These are phyloP conservation scores for Reticulitermes speratus DNA, from an alignment of 1,140 invertebrate genomes.

Conservation along the genomic window DNA sequence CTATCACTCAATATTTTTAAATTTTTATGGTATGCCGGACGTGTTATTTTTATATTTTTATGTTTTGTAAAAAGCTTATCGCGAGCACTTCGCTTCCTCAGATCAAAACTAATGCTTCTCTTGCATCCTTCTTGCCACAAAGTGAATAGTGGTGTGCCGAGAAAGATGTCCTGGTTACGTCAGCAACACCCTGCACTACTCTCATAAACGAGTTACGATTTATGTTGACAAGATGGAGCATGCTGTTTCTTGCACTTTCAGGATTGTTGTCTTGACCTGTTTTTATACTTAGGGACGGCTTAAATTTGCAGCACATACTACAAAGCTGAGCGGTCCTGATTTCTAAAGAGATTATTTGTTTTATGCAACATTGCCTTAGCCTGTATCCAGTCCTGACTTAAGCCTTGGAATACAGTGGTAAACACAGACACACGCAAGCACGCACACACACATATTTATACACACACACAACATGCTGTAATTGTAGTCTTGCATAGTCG, in stretches of 20 bases:
- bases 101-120: not conserved
- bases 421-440: too few relatives aligned
- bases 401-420: too few relatives aligned
- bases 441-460: too few relatives aligned
- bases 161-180: not conserved
- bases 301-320: too few relatives aligned
- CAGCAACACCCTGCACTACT: not conserved
- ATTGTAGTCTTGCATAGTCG: too few relatives aligned
- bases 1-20: too few relatives aligned
- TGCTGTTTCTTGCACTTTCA: not conserved
- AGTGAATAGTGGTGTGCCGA: not conserved
- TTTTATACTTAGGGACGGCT: not conserved
- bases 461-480: too few relatives aligned
- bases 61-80: not conserved
- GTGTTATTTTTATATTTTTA: not conserved
- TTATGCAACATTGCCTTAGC: too few relatives aligned
- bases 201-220: slow-evolving; percentile 10
- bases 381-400: too few relatives aligned
- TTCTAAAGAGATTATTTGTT: too few relatives aligned
- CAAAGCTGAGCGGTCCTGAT: too few relatives aligned
- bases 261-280: slow-evolving; percentile 1
- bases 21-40: not conserved
- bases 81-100: not conserved
- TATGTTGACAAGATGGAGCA: not conserved
- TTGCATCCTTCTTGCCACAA: not conserved